Base-by-base conservation (phyloP, 2,888 invertebrate species). In the Hirtodrosophila cameraria region DNA sequence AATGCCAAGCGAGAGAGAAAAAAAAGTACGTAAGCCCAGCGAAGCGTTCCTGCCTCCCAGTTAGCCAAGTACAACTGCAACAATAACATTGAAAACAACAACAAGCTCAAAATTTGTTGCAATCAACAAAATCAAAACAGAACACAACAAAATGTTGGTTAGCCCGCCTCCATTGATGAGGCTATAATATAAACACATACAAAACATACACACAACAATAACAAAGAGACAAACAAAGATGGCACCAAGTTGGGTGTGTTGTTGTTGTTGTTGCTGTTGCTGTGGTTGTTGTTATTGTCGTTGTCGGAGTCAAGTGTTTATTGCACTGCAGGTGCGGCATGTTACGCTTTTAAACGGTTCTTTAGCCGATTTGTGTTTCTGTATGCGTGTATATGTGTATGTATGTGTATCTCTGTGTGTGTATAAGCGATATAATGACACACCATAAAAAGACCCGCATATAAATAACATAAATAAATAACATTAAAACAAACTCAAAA, bases 71-170 rank as follows among this genome's bases (percentile, higher is more conserved):
- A 53, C 46, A 58, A 45, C 48, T 55, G 46, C 53, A 38, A 50
- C 30, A 36, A 12, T 3, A 28, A 15, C 18, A 39, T 6, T 5
- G 31, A 16, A 23, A 38, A 15, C 27, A 27, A 12, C 41, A 54
- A 9, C 50, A 48, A 35, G 42, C 45, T 23, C 36, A 52, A 20
- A 39, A 60, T 78, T 79, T 84, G 74, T 81, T 80, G 85, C 82
- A 86, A 80, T 80, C 80, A 80, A 77, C 85, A 86, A 84, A 84
- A 86, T 80, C 86, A 86, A 77, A 81, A 74, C 74, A 70, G 61
- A 67, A n/a, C n/a, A n/a, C 60, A 41, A 61, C 36, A 59, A 65
- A 65, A 64, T 73, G 74, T 63, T 60, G 43, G 49, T 48, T 54
- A 57, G 55, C 43, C 61, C 50, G 64, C 64, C 58, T 43, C 23